phyloP scores from a whole-genome alignment of 2,113 vertebrate genomes.

The Microcebus lehilahytsara region DNA sequence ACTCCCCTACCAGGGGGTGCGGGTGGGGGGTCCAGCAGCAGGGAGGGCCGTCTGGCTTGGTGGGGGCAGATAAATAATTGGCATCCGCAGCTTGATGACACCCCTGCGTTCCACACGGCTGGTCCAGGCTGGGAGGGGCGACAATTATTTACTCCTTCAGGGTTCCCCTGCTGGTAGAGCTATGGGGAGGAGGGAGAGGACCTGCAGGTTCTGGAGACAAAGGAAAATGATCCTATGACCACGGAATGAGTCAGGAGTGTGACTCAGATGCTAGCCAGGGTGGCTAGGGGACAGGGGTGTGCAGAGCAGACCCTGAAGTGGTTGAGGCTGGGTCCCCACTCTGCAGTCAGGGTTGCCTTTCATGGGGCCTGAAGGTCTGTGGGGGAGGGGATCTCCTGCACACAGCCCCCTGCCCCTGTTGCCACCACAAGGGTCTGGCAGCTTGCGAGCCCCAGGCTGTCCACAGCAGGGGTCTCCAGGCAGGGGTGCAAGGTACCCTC shows the following conservation, averaged over 20 bases:
- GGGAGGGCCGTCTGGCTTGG: constrained; percentile 61
- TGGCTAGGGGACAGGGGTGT: rapidly evolving
- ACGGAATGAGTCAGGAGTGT: neutral
- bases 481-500: neutral
- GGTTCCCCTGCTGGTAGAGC: constrained; percentile 80
- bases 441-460: neutral
- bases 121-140: constrained; percentile 76
- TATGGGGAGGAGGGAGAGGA: constrained; percentile 73
- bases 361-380: neutral
- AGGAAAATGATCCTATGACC: constrained; percentile 79
- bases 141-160: constrained; percentile 83
- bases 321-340: neutral
- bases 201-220: constrained; percentile 78
- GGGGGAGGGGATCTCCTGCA: neutral
- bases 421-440: neutral
- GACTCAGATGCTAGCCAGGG: rapidly evolving
- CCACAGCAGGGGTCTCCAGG: neutral
- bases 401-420: neutral
- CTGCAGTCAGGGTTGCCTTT: neutral
- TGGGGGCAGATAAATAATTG: constrained; percentile 78
- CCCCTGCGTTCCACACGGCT: constrained; percentile 66
- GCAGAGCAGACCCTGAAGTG: too few relatives aligned
- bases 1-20: constrained; percentile 32
- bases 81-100: constrained; percentile 46
- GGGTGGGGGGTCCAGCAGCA: constrained; percentile 40